Evolutionary conservation across 1,140 invertebrate genomes (phyloP).

Genomic region (Grapholita molesta): DNA sequence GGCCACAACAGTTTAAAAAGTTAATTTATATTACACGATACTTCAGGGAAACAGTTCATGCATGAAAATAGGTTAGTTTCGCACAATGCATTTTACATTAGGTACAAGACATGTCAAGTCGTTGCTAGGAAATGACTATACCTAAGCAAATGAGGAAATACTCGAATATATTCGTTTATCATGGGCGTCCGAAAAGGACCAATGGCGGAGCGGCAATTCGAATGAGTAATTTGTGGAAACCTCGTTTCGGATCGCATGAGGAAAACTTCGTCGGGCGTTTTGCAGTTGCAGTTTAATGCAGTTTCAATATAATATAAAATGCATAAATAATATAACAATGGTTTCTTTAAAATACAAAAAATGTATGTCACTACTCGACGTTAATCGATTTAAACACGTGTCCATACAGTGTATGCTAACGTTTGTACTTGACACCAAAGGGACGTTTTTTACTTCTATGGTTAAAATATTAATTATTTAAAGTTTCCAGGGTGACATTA

Average conservation of each 20-base stretch:
- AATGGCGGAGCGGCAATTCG: background rate
- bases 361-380: no score
- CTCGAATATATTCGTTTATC: background rate
- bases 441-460: no score
- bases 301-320: no score
- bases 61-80: background rate
- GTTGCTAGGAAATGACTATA: background rate
- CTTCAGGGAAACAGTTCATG: background rate
- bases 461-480: no score
- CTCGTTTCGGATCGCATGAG: background rate
- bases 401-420: no score
- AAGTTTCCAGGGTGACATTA: no score
- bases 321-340: no score
- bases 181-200: background rate
- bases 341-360: no score
- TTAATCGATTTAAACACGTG: no score
- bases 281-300: background rate
- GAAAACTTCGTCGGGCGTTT: background rate
- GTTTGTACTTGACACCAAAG: no score
- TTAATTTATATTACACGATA: background rate
- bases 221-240: background rate
- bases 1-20: background rate
- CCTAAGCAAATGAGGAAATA: conserved; percentile 1
- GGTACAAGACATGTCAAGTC: background rate
- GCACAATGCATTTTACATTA: background rate